Base-by-base conservation (phyloP, 2,113 vertebrate species). In the Abramis brama region DNA sequence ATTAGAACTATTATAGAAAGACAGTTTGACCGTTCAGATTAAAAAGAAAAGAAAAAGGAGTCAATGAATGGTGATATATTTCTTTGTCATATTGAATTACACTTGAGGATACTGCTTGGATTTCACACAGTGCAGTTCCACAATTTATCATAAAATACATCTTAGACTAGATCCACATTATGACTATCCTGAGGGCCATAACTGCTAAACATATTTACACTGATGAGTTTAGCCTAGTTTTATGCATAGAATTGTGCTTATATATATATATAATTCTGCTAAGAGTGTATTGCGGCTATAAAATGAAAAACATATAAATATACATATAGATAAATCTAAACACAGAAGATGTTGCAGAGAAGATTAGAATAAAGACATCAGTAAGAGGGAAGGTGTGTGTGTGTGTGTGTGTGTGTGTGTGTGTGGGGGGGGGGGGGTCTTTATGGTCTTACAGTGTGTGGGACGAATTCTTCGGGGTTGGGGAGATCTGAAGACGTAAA, bases 121-220 rank as follows among this genome's bases (percentile, higher is more conserved):
- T 77, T 55, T 30, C n/a, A 30, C 39, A 75, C n/a, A 30, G 25
- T 7, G n/a, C 6, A 4, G 33, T 39, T 70, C 33, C 8, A 23
- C 68, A 71, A 39, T 71, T 71, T 36, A 52, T 27, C 43, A 76
- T 76, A 52, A 25, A 52, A 23, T 10, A 27, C 45, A 17, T 23
- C 23, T 13, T 75, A 75, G 23, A 27, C 23, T 75, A 47, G 23
- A 77, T 30, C 50, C 27, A 64, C 73, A 50, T 50, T 47, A 75
- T 75, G 39, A 75, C n/a, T 75, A 7, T 75, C n/a, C 43, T 25
- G 73, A 59, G 52, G 17, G 17, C 30, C 50, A 57, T 57, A 57
- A 57, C 17, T 78, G 52, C 76, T 77, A 52, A 55, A 77, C 17
- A 77, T 77, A 33, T 30, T 75, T 50, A 50, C 23, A 50, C 39